These are phyloP conservation scores for Mus spicilegus DNA, from an alignment of 2,113 vertebrate genomes.

Conservation along the genomic window DNA sequence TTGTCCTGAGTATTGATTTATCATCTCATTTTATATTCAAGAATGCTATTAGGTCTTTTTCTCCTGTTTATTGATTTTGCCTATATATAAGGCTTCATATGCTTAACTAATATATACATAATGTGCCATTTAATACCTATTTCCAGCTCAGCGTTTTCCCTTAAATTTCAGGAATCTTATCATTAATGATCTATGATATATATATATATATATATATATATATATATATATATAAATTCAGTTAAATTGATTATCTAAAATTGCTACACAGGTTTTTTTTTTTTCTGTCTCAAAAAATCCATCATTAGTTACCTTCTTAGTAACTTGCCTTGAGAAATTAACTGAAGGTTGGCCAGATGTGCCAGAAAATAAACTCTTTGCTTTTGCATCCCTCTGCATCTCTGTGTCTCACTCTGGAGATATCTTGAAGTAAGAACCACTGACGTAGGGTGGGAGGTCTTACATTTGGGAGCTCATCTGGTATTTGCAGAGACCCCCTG, in stretches of 20 bases:
- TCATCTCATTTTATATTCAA: neutral
- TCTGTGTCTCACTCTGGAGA: too few species aligned
- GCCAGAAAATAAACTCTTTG: too few species aligned
- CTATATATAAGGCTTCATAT: neutral
- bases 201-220: neutral
- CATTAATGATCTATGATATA: neutral
- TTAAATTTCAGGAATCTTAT: neutral
- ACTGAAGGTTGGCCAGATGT: too few species aligned
- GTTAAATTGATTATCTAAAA: neutral
- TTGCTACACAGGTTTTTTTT: neutral
- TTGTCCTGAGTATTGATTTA: neutral
- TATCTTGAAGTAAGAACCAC: too few species aligned
- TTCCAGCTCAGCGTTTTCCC: neutral
- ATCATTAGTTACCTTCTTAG: neutral
- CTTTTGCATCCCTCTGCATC: too few species aligned
- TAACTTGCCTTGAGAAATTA: too few species aligned
- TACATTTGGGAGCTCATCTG: too few species aligned
- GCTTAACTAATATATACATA: neutral
- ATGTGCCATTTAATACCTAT: neutral
- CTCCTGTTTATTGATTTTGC: neutral
- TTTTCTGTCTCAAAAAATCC: neutral
- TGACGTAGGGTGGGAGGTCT: too few species aligned
- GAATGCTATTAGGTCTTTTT: neutral
- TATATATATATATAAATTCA: neutral
- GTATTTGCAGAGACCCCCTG: too few species aligned